A percentile compares a stretch with the other conserved stretches of the same genome.
phyloP scores from a whole-genome alignment of 2,113 vertebrate species.

The Paralichthys olivaceus region DNA sequence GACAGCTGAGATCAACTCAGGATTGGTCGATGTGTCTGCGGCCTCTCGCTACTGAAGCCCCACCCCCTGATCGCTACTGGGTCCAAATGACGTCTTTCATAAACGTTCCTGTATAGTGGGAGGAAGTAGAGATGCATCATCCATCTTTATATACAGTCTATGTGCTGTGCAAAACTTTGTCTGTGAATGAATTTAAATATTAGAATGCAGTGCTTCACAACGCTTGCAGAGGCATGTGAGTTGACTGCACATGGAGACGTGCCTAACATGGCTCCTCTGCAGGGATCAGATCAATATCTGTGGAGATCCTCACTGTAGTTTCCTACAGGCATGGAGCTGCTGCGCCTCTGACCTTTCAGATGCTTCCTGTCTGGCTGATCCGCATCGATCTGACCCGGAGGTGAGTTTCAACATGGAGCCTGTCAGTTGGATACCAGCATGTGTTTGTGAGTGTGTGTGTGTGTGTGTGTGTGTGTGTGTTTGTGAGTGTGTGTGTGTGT shows the following conservation, averaged over 20 bases:
- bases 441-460: too few relatives aligned
- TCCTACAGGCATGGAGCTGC: slow-evolving; percentile 11
- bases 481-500: not conserved
- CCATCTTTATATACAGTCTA: not conserved
- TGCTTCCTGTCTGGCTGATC: slow-evolving; percentile 20
- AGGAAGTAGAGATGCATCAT: not conserved
- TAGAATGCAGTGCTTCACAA: not conserved
- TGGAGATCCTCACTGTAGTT: slow-evolving; percentile 18
- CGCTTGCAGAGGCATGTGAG: not conserved
- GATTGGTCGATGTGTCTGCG: too few relatives aligned
- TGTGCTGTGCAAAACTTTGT: not conserved
- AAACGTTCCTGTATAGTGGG: not conserved
- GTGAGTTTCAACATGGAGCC: not conserved
- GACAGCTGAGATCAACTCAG: too few relatives aligned
- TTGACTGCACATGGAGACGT: not conserved
- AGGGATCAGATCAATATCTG: slow-evolving; percentile 46
- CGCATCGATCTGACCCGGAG: slow-evolving; percentile 54
- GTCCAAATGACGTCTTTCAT: too few relatives aligned
- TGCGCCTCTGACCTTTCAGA: slow-evolving; percentile 53
- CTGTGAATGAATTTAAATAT: not conserved
- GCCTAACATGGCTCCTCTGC: not conserved
- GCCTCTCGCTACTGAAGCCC: too few relatives aligned
- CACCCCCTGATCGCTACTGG: too few relatives aligned
- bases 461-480: not conserved
- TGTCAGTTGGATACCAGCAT: not conserved